Conservation (phyloP, 1,140 invertebrate genomes). For the Limonius californicus region DNA sequence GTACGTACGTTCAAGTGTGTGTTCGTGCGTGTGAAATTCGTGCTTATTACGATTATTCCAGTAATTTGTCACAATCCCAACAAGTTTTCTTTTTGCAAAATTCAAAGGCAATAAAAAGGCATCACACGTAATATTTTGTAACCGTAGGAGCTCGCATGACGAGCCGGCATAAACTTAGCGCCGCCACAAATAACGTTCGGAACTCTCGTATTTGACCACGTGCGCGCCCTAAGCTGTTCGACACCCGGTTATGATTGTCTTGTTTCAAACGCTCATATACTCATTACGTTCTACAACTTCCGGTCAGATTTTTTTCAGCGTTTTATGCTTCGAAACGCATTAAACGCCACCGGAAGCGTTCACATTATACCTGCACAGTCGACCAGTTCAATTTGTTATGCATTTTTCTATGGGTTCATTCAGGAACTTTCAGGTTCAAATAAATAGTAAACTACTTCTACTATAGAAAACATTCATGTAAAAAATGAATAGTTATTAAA, state of each 20-base stretch:
- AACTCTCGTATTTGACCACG: slow-evolving; percentile 15
- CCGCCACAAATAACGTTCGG: slow-evolving; percentile 20
- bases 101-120: background rate
- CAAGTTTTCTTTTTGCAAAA: background rate
- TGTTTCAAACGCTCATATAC: slow-evolving; percentile 19
- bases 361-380: background rate
- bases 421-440: no score
- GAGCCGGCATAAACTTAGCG: slow-evolving; percentile 15
- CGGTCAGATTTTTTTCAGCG: slow-evolving; percentile 16
- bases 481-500: no score
- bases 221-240: slow-evolving; percentile 16
- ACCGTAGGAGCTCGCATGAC: slow-evolving; percentile 10
- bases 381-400: background rate
- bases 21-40: no score
- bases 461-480: no score
- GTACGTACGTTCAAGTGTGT: no score
- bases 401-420: background rate
- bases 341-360: slow-evolving; percentile 1
- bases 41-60: no score
- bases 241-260: slow-evolving; percentile 16
- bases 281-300: slow-evolving; percentile 20
- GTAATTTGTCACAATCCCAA: background rate
- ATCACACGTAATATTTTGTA: slow-evolving; percentile 8
- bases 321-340: background rate
- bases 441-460: no score